Base-by-base conservation (phyloP, 2,888 invertebrate species). In the Drosophila lutescens region DNA sequence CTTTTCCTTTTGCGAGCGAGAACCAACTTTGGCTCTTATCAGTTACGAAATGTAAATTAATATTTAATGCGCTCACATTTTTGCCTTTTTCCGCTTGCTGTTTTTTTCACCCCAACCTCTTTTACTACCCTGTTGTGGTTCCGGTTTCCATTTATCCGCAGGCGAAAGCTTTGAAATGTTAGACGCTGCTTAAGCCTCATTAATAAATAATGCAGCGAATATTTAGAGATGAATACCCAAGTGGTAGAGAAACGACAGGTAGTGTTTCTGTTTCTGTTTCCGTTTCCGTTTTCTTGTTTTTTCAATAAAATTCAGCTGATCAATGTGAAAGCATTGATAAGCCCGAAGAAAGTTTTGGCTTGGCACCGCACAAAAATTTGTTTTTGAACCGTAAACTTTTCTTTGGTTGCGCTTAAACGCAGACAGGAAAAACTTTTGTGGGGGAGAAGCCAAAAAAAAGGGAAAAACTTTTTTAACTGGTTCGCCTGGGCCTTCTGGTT, bases 101-200 rank as follows among this genome's bases (percentile, higher is more conserved):
- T 70, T 46, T 32, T 56, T 30, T 17, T 44, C 46, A 12, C 12
- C 26, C 26, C 26, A 4, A 1, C 26, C 26, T 6, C 26, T 30
- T 13, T 26, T 32, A 15, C 44, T 44, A 32, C 17, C 36, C 51
- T 30, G 32, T 38, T 54, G 60, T 40, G 51, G 54, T 63, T 74
- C 56, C 49, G 51, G 57, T 49, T 58, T 40, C 56, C 56, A 53
- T 63, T 49, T 40, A 62, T 57, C 26, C 36, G 44, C 43, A 32
- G 61, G 51, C 23, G 23, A 34, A 9, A 51, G 78, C 86, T 79
- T 83, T 83, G 84, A 84, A 88, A 84, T 78, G 80, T 84, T 84
- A 83, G 80, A 88, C 80, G 83, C 88, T 88, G 78, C 87, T 88
- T 88, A 84, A 83, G 87, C 78, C 89, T 86, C 87, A 88, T 84